Evolutionary conservation across 2,888 invertebrate species (phyloP), one percentile per base, ranked within the genome.

Genomic region (Coenonympha glycerion): DNA sequence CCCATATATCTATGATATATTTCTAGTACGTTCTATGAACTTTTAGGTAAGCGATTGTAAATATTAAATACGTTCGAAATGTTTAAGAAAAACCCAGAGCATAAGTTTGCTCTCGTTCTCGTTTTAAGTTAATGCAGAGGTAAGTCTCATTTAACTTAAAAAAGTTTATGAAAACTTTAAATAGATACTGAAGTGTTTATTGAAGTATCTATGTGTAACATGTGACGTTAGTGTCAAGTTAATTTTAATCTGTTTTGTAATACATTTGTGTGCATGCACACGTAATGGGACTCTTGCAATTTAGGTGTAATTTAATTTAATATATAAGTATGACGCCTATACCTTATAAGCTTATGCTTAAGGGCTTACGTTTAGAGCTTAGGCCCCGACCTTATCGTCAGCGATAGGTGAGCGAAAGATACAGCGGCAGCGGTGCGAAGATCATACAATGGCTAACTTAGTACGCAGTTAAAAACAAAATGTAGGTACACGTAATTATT

Each of bases 1-100:
- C 94, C 94, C 94, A 96, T 96, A 96, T 96, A 96, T 96, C 96
- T 94, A 95, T 96, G 96, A 96, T 96, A 96, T 96, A 95, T 95
- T 91, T 91, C 87, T 89, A 89, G 95, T 96, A 96, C 92, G 96
- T 96, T 96, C 96, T 95, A 93, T 96, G 96, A 96, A 96, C 96
- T 80, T 76, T 73, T 85, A 85, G 78, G 40, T 71, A 76, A 78
- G 74, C 33, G 85, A 75, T 60, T 84, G 79, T 85, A 83, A 74
- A 81, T 76, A 73, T 53, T 47, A n/a, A n/a, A n/a, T n/a, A 47
- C 31, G 42, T 49, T 44, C 47, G 50, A 54, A 48, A 16, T 16
- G 16, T 46, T 31, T 52, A 47, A 41, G 30, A 22, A 13, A 39
- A 39, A 45, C 47, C 28, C 19, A 39, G 52, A 53, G 55, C 53